phyloP scores from a whole-genome alignment of 2,113 vertebrate genomes.

The Cyprinus carpio region DNA sequence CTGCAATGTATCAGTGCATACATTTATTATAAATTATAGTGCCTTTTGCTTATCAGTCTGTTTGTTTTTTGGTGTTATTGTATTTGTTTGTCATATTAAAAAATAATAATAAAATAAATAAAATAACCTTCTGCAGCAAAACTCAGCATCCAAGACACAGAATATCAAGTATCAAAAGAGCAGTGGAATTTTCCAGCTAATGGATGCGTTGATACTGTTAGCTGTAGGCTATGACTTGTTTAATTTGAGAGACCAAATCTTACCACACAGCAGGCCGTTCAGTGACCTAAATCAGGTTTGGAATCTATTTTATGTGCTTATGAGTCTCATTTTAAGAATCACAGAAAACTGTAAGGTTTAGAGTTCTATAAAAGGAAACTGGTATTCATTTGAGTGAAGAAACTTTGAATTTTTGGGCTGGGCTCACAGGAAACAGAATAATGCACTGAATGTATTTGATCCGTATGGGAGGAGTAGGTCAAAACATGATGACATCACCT shows the following conservation, averaged over 20 bases:
- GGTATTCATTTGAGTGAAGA: not conserved
- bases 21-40: too few species aligned
- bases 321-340: not conserved
- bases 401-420: not conserved
- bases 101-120: not conserved
- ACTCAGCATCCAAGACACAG: not conserved
- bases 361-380: not conserved
- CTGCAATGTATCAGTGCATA: not conserved
- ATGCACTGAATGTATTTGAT: constrained; percentile 25
- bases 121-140: not conserved
- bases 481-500: constrained; percentile 31
- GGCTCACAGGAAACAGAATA: constrained; percentile 1
- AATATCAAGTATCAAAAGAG: not conserved
- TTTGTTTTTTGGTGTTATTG: not conserved
- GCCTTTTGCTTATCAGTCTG: not conserved
- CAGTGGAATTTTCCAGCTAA: not conserved
- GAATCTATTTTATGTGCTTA: constrained; percentile 16
- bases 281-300: constrained; percentile 23
- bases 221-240: not conserved
- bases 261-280: not conserved
- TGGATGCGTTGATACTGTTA: not conserved
- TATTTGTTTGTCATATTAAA: not conserved
- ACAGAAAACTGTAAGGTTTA: not conserved
- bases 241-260: not conserved
- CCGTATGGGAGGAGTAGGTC: constrained; percentile 26